Evolutionary conservation across 2,113 vertebrate genomes (phyloP), one percentile per base, ranked within the genome.

Genomic region (Actenoides hombroni): DNA sequence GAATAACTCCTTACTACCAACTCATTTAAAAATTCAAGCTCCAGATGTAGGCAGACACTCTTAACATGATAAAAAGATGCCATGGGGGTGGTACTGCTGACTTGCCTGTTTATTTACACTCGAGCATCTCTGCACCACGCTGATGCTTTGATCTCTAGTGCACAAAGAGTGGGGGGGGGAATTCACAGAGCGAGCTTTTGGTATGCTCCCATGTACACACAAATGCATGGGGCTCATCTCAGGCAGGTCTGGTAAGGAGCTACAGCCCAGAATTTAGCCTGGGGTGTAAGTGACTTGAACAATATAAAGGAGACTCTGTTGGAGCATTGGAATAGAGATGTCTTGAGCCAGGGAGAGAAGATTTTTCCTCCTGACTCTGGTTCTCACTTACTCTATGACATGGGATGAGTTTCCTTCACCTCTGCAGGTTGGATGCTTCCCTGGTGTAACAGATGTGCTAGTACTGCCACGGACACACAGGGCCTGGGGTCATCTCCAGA

Each of bases 191-290:
- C 0, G 8, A 48, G 40, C 23, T 77, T 35, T 65, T 67, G 29
- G 59, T 26, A 20, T 0, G 0, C 29, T 65, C 33, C 67, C 61
- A 1, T 0, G 0, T 42, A 42, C 14, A 6, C 13, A 20, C 4
- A 25, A 5, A 33, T 1, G 2, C 5, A 14, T 20, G 0, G 9
- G 48, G 48, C 53, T 76, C 23, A 5, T 21, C 71, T 69, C 57
- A 48, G 67, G 8, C 26, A 44, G 37, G 28, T 16, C 28, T 63
- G 40, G 19, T 10, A n/a, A 63, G 64, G 42, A 63, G n/a, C 21
- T 74, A 39, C 10, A 73, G 67, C 40, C 33, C 40, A 65, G 73
- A 73, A 74, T 10, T 31, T 16, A 80, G 23, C 42, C 48, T 56
- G 33, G 23, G 20, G 2, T 49, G 0, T 11, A 29, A 60, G 54